phyloP scores from a whole-genome alignment of 2,113 vertebrate species.

The Anoura caudifer region DNA sequence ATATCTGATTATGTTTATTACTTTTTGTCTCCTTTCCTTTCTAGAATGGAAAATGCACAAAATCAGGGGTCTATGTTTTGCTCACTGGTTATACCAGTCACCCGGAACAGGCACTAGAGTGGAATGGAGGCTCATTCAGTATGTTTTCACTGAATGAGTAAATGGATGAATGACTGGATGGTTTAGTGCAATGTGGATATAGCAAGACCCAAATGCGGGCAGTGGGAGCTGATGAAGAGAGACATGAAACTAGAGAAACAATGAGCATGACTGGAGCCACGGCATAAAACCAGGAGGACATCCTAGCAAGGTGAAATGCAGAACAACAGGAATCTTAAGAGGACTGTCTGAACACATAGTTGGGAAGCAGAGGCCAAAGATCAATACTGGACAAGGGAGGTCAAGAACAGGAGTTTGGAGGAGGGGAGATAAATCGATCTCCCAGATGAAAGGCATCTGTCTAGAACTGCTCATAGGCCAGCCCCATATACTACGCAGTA shows the following conservation, averaged over 20 bases:
- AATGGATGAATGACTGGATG: not conserved
- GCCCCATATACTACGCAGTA: not conserved
- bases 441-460: not conserved
- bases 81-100: not conserved
- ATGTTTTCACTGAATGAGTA: not conserved
- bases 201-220: not conserved
- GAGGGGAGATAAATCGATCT: not conserved
- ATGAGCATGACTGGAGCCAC: not conserved
- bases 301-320: not conserved
- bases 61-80: not conserved
- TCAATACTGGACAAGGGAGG: not conserved
- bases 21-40: not conserved
- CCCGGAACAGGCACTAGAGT: not conserved
- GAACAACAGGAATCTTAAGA: not conserved
- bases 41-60: not conserved
- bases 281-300: not conserved
- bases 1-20: not conserved
- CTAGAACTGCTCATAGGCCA: not conserved
- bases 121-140: not conserved
- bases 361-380: not conserved
- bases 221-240: not conserved
- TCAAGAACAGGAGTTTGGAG: not conserved
- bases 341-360: not conserved
- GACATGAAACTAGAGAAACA: not conserved
- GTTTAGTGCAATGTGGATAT: not conserved